A percentile compares a stretch with the other conserved stretches of the same genome.
Conservation (phyloP, 2,888 invertebrate genomes). For the Ophonus ardosiacus region DNA sequence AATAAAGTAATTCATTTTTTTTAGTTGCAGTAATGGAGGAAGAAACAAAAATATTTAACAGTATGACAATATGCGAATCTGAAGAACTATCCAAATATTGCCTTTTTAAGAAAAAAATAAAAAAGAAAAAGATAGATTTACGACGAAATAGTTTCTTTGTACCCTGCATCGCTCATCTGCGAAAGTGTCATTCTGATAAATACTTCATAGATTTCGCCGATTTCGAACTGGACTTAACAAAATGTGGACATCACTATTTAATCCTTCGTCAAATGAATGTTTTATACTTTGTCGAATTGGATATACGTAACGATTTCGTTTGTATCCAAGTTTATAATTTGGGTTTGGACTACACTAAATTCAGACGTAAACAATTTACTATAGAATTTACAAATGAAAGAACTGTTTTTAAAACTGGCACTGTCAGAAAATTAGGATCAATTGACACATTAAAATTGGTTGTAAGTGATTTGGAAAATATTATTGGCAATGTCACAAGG, state of each 20-base stretch:
- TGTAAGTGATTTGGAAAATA: not conserved
- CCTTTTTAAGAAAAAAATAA: not conserved
- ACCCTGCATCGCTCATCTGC: not conserved
- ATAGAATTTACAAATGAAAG: not conserved
- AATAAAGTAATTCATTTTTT: too few relatives aligned
- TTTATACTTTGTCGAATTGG: not conserved
- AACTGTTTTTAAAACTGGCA: not conserved
- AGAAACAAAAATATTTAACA: not conserved
- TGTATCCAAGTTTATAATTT: not conserved
- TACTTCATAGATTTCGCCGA: not conserved
- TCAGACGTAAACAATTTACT: not conserved
- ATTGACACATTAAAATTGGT: not conserved
- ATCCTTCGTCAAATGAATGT: not conserved
- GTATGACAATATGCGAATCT: not conserved
- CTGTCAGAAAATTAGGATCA: not conserved
- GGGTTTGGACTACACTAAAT: not conserved
- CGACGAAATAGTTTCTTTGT: not conserved
- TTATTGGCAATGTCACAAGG: too few relatives aligned
- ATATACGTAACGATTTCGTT: not conserved
- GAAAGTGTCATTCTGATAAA: not conserved
- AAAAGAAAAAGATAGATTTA: not conserved
- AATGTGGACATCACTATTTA: not conserved
- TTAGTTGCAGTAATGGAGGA: not conserved
- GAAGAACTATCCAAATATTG: not conserved
- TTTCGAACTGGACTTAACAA: not conserved